A percentile compares a stretch with the other conserved stretches of the same genome.
These are phyloP conservation scores for Potorous gilbertii DNA, from an alignment of 2,797 vertebrate genomes.

Conservation along the genomic window DNA sequence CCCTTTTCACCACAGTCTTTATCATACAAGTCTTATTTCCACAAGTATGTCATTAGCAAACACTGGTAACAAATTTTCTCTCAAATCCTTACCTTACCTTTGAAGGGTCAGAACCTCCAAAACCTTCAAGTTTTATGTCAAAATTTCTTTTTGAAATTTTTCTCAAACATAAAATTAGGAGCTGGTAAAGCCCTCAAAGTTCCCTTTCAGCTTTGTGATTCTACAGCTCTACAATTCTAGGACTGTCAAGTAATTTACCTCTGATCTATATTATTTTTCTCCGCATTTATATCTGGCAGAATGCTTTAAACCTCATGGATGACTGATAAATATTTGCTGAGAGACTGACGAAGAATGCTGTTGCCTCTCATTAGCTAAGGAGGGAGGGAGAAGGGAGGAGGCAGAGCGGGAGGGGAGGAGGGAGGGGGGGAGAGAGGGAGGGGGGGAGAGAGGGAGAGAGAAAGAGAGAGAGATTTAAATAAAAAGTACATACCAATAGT, in stretches of 20 bases:
- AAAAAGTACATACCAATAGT: neutral
- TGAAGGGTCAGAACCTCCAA: neutral
- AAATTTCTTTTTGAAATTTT: neutral
- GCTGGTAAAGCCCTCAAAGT: too few species aligned
- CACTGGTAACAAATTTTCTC: neutral
- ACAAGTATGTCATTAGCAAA: neutral
- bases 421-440: too few species aligned
- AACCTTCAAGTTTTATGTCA: neutral
- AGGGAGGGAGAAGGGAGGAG: too few species aligned
- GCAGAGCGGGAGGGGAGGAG: too few species aligned
- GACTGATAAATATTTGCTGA: constrained; percentile 15
- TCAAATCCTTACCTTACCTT: neutral
- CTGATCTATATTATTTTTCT: neutral
- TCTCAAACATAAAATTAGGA: neutral
- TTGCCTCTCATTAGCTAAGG: neutral
- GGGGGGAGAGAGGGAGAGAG: too few species aligned
- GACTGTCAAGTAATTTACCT: neutral
- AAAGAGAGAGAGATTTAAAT: too few species aligned
- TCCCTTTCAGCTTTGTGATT: neutral
- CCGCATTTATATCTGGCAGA: neutral
- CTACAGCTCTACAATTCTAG: neutral
- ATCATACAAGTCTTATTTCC: neutral
- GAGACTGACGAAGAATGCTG: neutral
- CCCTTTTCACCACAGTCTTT: neutral
- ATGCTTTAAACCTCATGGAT: neutral